Evolutionary conservation across 2,888 invertebrate genomes (phyloP), one percentile per base, ranked within the genome.

Genomic region (Ptychoptera contaminata): DNA sequence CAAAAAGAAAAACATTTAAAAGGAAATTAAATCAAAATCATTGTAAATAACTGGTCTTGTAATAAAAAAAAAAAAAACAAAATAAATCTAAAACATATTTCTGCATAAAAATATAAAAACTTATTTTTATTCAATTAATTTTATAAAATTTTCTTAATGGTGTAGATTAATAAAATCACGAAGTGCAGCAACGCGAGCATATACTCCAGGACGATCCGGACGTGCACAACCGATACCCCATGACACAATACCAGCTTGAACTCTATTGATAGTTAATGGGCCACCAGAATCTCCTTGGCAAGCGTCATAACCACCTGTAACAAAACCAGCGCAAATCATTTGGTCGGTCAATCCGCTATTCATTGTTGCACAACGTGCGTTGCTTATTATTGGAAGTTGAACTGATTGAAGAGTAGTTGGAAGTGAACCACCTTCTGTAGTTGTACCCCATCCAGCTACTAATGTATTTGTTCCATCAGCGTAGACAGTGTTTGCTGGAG

Each of bases 331-430:
- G 31, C 51, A 51, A 9, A 51, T 30, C 51, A 51, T 51, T 12
- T 31, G 29, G 11, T 41, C 37, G 2, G 46, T 49, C 16, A 51
- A 43, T 30, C 16, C 11, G 23, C 39, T 46, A 8, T 38, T 37
- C 23, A 23, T 23, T 23, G 23, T 23, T 23, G 23, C 54, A 48
- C 77, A 77, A 0, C 55, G 49, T 0, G 51, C 42, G 2, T 63
- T 57, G 50, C 58, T 65, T 1, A 73, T 63, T 52, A 69, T 69
- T 0, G 67, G 61, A 1, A 74, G 62, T n/a, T 60, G 45, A 1
- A 65, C 70, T 42, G 61, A 65, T 54, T 69, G 69, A 2, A 55
- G 38, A 11, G 52, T 40, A 7, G 46, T 47, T 10, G 56, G 52
- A 6, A 49, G 49, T 0, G 47, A 36, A 14, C 59, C 62, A 7